Evolutionary conservation across 1,140 invertebrate species (phyloP).

Genomic region (Drosophila auraria): DNA sequence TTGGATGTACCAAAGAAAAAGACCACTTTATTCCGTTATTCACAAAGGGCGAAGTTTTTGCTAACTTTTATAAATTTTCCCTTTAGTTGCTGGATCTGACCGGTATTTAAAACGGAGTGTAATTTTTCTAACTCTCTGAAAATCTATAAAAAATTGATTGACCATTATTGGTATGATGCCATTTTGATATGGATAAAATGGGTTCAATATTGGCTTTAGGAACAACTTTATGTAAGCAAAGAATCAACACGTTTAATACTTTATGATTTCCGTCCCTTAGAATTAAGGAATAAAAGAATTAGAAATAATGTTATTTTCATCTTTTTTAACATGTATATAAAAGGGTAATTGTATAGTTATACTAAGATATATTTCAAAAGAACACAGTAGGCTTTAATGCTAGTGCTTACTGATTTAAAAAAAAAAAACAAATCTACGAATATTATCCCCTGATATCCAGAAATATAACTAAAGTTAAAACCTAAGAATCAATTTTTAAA

Average conservation of each 20-base stretch:
- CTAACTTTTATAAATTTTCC: neutral
- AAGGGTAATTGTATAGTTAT: neutral
- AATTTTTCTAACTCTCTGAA: neutral
- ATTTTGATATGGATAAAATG: slow-evolving; percentile 47
- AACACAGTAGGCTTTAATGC: neutral
- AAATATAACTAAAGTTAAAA: neutral
- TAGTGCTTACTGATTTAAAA: neutral
- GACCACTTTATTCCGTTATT: too few relatives aligned
- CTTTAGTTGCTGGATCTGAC: neutral
- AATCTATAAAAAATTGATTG: slow-evolving; percentile 45
- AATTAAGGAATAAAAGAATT: neutral
- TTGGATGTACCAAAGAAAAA: too few relatives aligned
- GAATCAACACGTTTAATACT: slow-evolving; percentile 9
- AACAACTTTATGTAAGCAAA: slow-evolving; percentile 2
- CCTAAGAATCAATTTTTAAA: neutral
- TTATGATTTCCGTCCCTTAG: slow-evolving; percentile 7
- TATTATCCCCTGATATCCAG: neutral
- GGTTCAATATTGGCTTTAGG: slow-evolving; percentile 22
- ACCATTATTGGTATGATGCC: slow-evolving; percentile 68
- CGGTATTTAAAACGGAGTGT: neutral
- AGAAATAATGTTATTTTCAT: too few relatives aligned
- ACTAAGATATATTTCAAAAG: neutral
- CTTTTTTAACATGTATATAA: neutral
- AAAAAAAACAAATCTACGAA: neutral
- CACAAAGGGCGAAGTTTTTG: too few relatives aligned